Base-by-base conservation (phyloP, 2,888 invertebrate genomes). In the Calliopum simillimum region DNA sequence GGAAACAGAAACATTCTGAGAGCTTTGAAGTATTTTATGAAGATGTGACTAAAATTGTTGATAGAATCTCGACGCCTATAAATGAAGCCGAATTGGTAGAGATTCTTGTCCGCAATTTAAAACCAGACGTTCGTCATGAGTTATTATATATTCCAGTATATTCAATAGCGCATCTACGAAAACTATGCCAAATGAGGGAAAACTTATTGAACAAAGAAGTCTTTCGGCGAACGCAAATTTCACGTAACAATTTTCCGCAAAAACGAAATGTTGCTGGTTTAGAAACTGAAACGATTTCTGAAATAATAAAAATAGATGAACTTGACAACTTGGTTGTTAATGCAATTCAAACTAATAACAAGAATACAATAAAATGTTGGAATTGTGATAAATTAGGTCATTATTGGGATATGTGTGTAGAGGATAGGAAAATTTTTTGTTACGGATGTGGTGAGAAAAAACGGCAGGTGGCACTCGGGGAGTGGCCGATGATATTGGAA, bases 21-120 rank as follows among this genome's bases (percentile, higher is more conserved):
- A 55, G 53, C 2, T 63, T 69, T 21, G 63, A 63, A 33, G 6
- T n/a, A 13, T 69, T 69, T 33, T 69, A 63, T 56, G 63, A 69
- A 11, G 43, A 25, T 14, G 11, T 63, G 46, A 41, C 14, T 2
- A 16, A 53, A 16, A 63, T 69, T 11, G 46, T 58, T 3, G 63
- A 63, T 63, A 16, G 69, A 6, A 11, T 63, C 12, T 16, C 43
- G 5, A 14, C 19, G 6, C 55, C 62, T 2, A 62, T 63, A 4
- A 55, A 53, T 3, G 68, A 69, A 49, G 19, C 16, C 6, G 51
- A 51, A 14, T 25, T 61, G 6, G 49, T 61, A 0, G 61, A 68
- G 44, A 47, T 41, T 16, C n/a, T 49, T 19, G n/a, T 14, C 14
- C 56, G 56, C 6, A 56, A 56, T 6, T 5, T 53, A n/a, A 47